Base-by-base conservation (phyloP, 2,113 vertebrate genomes). In the Spea bombifrons region DNA sequence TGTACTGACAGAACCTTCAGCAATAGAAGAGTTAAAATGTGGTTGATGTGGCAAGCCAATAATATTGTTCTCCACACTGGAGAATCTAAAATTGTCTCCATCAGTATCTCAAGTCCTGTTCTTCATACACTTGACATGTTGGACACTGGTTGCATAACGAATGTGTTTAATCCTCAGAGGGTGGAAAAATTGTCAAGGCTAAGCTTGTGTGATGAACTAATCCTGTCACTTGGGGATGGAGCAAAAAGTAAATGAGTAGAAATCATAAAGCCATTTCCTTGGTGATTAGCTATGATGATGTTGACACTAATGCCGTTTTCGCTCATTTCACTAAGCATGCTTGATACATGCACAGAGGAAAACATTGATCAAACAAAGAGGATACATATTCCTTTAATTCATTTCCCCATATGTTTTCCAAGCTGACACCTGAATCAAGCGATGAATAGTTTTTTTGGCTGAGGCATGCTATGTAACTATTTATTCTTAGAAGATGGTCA, bases 251-350 rank as follows among this genome's bases (percentile, higher is more conserved):
- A 85, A 84, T 87, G 75, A 84, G 70, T 52, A 52, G 80, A 84
- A 78, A 81, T 83, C 82, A 83, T 77, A 84, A 86, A 86, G 75
- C 53, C 78, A 69, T 83, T 88, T 87, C 85, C 85, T 83, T 67
- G 13, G 10, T 81, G 87, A 84, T 73, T 65, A 83, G 69, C 76
- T 81, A 77, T 76, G 46, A 3, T 1, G 75, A 61, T 83, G 71
- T 73, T 75, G 84, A 57, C 45, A 55, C 47, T 71, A 71, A 76
- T 85, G 82, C 86, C 65, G 71, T 30, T 71, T 48, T 75, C 74
- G 15, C 75, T n/a, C 47, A 61, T 66, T 80, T 80, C 49, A 70
- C 82, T 52, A 30, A 84, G 84, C 59, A 0, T 67, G 82, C 45
- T 81, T 77, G 76, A 81, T 30, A 74, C 74, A 48, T 15, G 64